Base-by-base conservation (phyloP, 2,888 invertebrate species). In the Drosophila peninsularis region DNA sequence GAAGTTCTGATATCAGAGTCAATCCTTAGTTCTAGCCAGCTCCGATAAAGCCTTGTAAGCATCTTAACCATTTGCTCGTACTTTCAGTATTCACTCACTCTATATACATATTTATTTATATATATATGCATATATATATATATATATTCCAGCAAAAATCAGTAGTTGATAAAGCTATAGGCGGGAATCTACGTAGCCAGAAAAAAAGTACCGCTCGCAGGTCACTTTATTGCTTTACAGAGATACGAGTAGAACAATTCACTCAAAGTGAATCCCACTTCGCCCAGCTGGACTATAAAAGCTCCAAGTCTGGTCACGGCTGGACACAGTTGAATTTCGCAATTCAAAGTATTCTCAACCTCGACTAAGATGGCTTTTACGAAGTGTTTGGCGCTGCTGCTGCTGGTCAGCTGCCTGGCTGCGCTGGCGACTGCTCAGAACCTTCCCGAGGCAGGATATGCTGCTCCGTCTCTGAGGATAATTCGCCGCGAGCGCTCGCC, bases 301-400 rank as follows among this genome's bases (percentile, higher is more conserved):
- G 14, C 53, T 0, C 3, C 17, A 0, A 11, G 13, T 58, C 0
- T 4, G 1, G 14, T 37, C 10, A 7, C 11, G 19, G 5, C 4
- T 1, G 7, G 5, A 0, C 37, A 47, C 73, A 75, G 78, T 78
- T 52, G 21, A 27, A 49, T 41, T 62, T 41, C 4, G 5, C 17
- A 19, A 34, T 10, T 13, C 24, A 36, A 66, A 77, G 41, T 57
- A 49, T 19, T 52, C 9, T 2, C 27, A 36, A 11, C 21, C n/a
- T 17, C 27, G 7, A 3, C 9, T 7, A 1, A 72, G 71, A 83
- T 88, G 88, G 62, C 50, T 10, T 52, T 47, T 44, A 60, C 53
- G 0, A 79, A 74, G 50, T 63, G 52, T 21, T 36, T 62, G 7
- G 14, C 65, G 17, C 39, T 83, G 50, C 27, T 85, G 3, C 32